phyloP scores from a whole-genome alignment of 2,888 invertebrate genomes.

The Hydrotaea diabolus region DNA sequence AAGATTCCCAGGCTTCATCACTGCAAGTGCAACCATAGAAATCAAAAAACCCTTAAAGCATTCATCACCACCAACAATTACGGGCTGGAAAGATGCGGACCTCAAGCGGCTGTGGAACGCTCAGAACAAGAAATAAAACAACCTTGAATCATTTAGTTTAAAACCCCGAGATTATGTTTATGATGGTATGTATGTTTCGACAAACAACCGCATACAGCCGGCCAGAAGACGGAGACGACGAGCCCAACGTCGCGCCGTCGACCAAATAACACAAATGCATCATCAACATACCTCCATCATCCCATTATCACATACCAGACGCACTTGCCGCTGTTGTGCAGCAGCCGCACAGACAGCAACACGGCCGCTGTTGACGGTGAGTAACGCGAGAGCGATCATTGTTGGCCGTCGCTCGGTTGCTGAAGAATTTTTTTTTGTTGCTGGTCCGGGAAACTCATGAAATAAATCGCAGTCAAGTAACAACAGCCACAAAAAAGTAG shows the following conservation, averaged over 20 bases:
- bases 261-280: conserved; percentile 60
- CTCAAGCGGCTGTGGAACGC: not conserved
- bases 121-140: conserved; percentile 54
- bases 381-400: conserved; percentile 17
- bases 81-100: conserved; percentile 48
- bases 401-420: not conserved
- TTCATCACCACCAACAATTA: conserved; percentile 66
- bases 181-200: conserved; percentile 19
- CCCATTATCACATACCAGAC: conserved; percentile 70
- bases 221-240: conserved; percentile 20
- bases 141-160: conserved; percentile 66
- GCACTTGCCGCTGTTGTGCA: conserved; percentile 62
- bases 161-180: conserved; percentile 51
- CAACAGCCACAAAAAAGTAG: conserved; percentile 30
- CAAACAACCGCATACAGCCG: no score
- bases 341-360: conserved; percentile 1
- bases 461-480: conserved; percentile 61
- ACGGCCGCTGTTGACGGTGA: conserved; percentile 6
- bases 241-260: conserved; percentile 45
- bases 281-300: conserved; percentile 68
- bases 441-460: conserved; percentile 39
- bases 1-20: conserved; percentile 62
- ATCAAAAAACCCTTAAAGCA: conserved; percentile 62
- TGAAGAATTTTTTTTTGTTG: not conserved
- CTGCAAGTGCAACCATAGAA: conserved; percentile 58